Evolutionary conservation across 2,113 vertebrate genomes (phyloP), one percentile per base, ranked within the genome.

Genomic region (Gracilinanus agilis): DNA sequence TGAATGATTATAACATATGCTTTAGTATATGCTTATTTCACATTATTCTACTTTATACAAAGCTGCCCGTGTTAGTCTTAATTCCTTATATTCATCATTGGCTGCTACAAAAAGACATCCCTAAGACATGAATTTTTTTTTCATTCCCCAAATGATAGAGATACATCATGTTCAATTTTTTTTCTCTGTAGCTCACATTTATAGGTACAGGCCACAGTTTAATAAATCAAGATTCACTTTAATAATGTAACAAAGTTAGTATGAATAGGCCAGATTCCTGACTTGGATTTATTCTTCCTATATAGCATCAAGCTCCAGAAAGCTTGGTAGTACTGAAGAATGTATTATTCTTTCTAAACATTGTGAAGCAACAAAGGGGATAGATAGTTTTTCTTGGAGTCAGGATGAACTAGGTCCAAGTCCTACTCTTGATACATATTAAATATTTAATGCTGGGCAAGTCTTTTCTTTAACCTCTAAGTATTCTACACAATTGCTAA

Each of bases 171-270:
- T 75, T 75, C 7, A 34, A 75, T 75, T 75, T 75, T 40, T n/a
- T 75, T 75, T 75, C 34, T 19, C 34, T 19, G 1, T 40, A 40
- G 67, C 19, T 34, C n/a, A 4, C 93, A 94, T 40, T 44, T 29
- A 91, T 44, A 54, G 49, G 89, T 91, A 21, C 83, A 54, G 44
- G 53, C 55, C 10, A 24, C 11, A 83, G 49, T 58, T 55, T 93
- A 91, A 94, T 91, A 23, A 94, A 88, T 90, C 27, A 88, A 94
- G 96, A 97, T 90, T 93, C 92, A 90, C 56, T 55, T 83, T 93
- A 53, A 88, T 83, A 89, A 88, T 95, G 93, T 96, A 95, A 92
- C 49, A 67, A 67, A 95, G 91, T 94, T 92, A 75, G 89, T 58
- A 93, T 25, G 89, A 93, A 95, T 91, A 94, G 44, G 88, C 53